Conservation (phyloP, 1,140 invertebrate species). For the Ptiloglossa arizonensis region DNA sequence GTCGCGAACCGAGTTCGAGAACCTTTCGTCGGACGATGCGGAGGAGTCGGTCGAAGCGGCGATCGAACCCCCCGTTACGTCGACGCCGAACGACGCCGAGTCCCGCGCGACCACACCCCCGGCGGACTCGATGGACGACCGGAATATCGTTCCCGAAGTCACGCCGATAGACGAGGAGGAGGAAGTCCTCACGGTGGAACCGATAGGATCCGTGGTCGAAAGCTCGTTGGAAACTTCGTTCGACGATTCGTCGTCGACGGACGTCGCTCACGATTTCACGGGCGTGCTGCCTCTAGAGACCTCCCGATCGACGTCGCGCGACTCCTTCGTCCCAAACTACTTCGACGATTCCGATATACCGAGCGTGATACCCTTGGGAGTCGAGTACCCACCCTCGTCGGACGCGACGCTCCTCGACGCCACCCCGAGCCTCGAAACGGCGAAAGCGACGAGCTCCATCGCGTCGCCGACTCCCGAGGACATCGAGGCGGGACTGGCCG, state of each 20-base stretch:
- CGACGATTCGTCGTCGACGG: not conserved
- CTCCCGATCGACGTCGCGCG: not conserved
- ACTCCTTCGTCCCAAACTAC: constrained; percentile 7
- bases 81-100: not conserved
- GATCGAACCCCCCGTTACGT: not conserved
- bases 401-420: constrained; percentile 15
- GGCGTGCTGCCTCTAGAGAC: constrained; percentile 48
- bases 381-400: constrained; percentile 33
- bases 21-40: not conserved
- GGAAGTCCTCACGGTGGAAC: constrained; percentile 47
- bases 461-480: constrained; percentile 77
- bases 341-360: constrained; percentile 70
- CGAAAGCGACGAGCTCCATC: constrained; percentile 62
- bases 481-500: constrained; percentile 76
- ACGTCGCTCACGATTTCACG: constrained; percentile 17
- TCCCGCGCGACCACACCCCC: not conserved
- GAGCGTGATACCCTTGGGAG: constrained; percentile 75
- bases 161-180: constrained; percentile 24
- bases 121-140: not conserved
- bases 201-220: constrained; percentile 33
- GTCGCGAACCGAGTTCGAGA: not conserved
- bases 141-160: not conserved
- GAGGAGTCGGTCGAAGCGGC: not conserved
- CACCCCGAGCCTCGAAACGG: constrained; percentile 20
- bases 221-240: not conserved